Conservation (phyloP, 2,113 vertebrate species). For the Lepus timidus region DNA sequence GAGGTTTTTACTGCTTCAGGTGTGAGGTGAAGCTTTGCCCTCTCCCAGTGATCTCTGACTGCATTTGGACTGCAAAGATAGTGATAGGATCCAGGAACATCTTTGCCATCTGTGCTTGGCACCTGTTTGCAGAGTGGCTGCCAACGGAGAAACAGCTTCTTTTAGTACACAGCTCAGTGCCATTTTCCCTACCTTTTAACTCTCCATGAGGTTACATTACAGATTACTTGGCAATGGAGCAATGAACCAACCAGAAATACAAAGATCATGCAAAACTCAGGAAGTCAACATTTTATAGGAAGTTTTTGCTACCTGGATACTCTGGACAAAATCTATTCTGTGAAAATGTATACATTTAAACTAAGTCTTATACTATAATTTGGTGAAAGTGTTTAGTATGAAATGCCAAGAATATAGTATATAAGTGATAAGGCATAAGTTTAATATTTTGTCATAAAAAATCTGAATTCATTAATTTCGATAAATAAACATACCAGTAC, state of each 20-base stretch:
- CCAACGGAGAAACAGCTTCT: constrained; percentile 74
- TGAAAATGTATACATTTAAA: not conserved
- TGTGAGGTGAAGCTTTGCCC: not conserved
- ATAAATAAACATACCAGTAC: not conserved
- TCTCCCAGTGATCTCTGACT: constrained; percentile 51
- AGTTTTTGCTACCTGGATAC: not conserved
- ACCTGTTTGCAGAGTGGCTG: not conserved
- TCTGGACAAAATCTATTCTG: not conserved
- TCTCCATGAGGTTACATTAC: constrained; percentile 23
- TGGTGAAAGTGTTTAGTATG: not conserved
- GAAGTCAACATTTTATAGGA: not conserved
- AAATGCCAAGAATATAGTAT: not conserved
- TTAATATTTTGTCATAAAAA: not conserved
- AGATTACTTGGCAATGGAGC: constrained; percentile 6
- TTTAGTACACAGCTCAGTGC: constrained; percentile 52
- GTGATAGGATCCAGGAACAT: constrained; percentile 68
- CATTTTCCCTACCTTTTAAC: constrained; percentile 67
- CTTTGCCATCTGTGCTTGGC: constrained; percentile 74
- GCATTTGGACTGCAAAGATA: constrained; percentile 45
- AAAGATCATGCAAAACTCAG: not conserved
- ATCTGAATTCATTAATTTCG: constrained; percentile 1
- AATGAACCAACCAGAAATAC: constrained; percentile 15
- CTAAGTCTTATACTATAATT: not conserved
- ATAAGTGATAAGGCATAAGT: not conserved
- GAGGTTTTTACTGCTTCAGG: not conserved